phyloP scores from a whole-genome alignment of 2,113 vertebrate species.

The Castor canadensis region DNA sequence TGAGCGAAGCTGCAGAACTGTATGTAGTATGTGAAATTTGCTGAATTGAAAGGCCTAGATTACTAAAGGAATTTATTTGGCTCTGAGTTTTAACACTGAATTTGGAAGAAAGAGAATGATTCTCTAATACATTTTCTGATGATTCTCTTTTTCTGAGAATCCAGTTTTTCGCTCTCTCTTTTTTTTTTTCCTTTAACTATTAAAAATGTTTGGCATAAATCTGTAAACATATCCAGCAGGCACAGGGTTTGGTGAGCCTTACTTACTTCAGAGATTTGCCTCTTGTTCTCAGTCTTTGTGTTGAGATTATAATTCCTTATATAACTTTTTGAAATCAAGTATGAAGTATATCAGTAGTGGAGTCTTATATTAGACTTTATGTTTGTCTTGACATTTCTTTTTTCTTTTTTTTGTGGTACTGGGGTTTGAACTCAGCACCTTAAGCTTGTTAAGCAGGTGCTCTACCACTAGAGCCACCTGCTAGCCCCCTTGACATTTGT shows the following conservation, averaged over 20 bases:
- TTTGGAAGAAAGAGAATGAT: constrained; percentile 12
- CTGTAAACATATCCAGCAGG: background rate
- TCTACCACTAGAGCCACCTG: no score
- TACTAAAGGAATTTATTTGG: constrained; percentile 59
- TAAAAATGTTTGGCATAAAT: constrained; percentile 15
- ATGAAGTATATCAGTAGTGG: background rate
- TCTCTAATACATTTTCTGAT: constrained; percentile 37
- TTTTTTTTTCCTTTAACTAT: background rate
- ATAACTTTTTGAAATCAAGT: background rate
- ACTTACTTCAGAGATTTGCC: constrained; percentile 25
- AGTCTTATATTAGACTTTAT: background rate
- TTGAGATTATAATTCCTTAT: constrained; percentile 35
- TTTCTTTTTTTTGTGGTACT: no score
- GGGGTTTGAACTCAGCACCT: no score
- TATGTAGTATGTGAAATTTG: constrained; percentile 52
- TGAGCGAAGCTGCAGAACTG: constrained; percentile 43
- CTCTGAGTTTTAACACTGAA: constrained; percentile 47
- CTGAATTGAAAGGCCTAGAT: constrained; percentile 43
- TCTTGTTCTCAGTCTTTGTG: background rate
- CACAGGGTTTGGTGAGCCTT: background rate
- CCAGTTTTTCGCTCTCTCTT: no score
- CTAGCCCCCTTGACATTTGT: no score
- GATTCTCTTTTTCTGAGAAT: background rate
- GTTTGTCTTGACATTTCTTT: constrained; percentile 50
- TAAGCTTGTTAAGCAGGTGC: no score